Base-by-base conservation (phyloP, 2,888 invertebrate species). In the Liopterus haemorrhoidalis region DNA sequence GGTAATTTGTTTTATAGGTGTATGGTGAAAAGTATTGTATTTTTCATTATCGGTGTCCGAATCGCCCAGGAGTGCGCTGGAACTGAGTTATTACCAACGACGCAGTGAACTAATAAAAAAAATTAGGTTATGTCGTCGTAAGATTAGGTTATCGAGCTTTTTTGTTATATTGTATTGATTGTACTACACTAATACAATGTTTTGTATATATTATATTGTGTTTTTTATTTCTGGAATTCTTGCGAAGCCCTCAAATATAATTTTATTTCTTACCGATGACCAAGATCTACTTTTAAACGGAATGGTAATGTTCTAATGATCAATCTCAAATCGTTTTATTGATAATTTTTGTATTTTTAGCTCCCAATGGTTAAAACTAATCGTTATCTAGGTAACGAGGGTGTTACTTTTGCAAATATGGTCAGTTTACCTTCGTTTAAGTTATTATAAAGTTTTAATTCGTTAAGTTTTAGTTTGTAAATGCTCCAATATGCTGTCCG, bases 401-500 rank as follows among this genome's bases (percentile, higher is more conserved):
- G 90, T 16, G 74, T 77, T 18, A 79, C 78, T 2, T 86, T 85
- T 63, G 66, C 68, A 5, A 87, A 88, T 68, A 81, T 85, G 53
- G 87, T 87, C 72, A 76, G 81, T 74, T 33, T 50, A 27, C 16
- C 11, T 8, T 35, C 16, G 12, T 20, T 20, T 35, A 35, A 8
- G 6, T 35, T 35, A 20, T 20, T 18, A n/a, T n/a, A n/a, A n/a
- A 16, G 30, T 40, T 39, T 9, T 39, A 28, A 22, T 41, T 9
- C 19, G 36, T 46, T n/a, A 49, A 27, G 39, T 63, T 67, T 33
- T 62, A 91, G 91, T 92, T 84, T 68, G 85, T 82, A 1, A 81
- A 82, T 27, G 82, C 86, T 0, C 92, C 93, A 0, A 75, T 93
- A 28, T 93, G 93, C 65, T 93, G 93, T 54, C 93, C 93, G 1